phyloP scores from a whole-genome alignment of 2,113 vertebrate genomes.

The Prietella phreatophila region DNA sequence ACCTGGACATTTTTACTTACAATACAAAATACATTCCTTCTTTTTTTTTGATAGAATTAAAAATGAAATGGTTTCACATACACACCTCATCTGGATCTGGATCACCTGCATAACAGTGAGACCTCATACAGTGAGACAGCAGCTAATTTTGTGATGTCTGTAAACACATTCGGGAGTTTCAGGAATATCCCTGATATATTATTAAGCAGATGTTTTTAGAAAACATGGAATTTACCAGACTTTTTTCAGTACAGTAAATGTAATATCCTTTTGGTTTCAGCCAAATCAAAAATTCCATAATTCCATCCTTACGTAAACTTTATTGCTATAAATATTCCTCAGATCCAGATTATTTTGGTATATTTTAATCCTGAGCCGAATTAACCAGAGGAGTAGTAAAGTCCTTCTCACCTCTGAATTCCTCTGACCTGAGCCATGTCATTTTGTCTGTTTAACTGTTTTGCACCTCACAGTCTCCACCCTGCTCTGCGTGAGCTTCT shows the following conservation, averaged over 20 bases:
- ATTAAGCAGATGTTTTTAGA: slow-evolving; percentile 31
- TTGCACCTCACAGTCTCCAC: slow-evolving; percentile 71
- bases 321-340: slow-evolving; percentile 7
- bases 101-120: background rate
- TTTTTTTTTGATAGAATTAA: background rate
- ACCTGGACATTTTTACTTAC: background rate
- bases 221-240: slow-evolving; percentile 41
- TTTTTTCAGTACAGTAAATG: slow-evolving; percentile 11
- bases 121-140: background rate
- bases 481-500: slow-evolving; percentile 67
- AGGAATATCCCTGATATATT: slow-evolving; percentile 40
- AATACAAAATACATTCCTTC: too few relatives aligned
- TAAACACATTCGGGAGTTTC: slow-evolving; percentile 22
- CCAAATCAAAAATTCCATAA: slow-evolving; percentile 25
- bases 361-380: slow-evolving; percentile 39
- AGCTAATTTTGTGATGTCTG: background rate
- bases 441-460: slow-evolving; percentile 74
- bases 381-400: slow-evolving; percentile 38
- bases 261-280: slow-evolving; percentile 25
- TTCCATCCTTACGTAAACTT: slow-evolving; percentile 10
- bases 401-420: slow-evolving; percentile 50
- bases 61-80: background rate
- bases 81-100: background rate
- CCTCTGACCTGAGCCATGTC: slow-evolving; percentile 42
- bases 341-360: background rate